Percentiles rank a stretch among this genome's conserved stretches.
Conservation (phyloP, 2,113 vertebrate species). For the Orycteropus afer region DNA sequence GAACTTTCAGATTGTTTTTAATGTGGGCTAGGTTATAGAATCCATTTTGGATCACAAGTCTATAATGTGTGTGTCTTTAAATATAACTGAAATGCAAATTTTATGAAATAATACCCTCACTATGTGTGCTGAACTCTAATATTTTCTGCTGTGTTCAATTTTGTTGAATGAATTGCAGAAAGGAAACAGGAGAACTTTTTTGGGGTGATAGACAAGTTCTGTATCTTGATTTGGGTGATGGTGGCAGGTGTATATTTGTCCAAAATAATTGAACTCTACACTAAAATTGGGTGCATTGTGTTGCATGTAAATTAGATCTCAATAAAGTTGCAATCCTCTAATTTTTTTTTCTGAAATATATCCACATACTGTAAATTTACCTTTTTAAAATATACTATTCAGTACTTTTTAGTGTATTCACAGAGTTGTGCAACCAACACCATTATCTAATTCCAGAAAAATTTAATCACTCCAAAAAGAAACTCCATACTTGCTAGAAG, state of each 20-base stretch:
- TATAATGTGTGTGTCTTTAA: not conserved
- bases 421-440: not conserved
- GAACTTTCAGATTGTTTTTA: not conserved
- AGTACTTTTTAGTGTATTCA: not conserved
- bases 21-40: not conserved
- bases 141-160: not conserved
- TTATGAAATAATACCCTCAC: not conserved
- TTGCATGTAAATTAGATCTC: not conserved
- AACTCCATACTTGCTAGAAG: not conserved
- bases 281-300: not conserved
- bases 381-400: not conserved
- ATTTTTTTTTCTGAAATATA: not conserved
- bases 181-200: not conserved
- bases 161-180: not conserved
- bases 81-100: not conserved
- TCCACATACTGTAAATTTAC: not conserved
- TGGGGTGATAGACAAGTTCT: not conserved
- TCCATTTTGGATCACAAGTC: not conserved
- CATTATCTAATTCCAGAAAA: not conserved
- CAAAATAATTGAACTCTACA: not conserved
- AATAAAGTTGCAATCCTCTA: not conserved
- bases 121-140: not conserved
- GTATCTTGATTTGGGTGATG: not conserved
- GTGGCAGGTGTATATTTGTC: not conserved
- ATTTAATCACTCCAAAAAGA: not conserved